phyloP scores from a whole-genome alignment of 2,888 invertebrate genomes.

The Geophilus truncorum region DNA sequence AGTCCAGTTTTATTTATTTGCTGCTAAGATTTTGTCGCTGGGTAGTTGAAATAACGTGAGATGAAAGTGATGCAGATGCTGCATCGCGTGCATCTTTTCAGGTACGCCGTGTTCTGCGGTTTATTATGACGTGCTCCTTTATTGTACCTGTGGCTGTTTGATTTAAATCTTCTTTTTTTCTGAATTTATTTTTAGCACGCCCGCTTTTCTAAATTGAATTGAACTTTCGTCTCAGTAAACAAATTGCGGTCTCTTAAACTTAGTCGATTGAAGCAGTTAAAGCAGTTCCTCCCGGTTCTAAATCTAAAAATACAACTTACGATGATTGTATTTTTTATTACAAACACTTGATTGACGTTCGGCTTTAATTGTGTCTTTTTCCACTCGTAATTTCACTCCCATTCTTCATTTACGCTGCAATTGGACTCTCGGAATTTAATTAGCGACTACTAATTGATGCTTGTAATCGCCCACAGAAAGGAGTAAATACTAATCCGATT shows the following conservation, averaged over 20 bases:
- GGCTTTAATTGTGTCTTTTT: not conserved
- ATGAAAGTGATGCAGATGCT: not conserved
- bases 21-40: not conserved
- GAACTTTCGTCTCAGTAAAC: not conserved
- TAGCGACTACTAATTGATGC: not conserved
- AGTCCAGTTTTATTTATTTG: not conserved
- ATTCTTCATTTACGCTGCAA: not conserved
- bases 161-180: not conserved
- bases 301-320: too few relatives aligned
- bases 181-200: not conserved
- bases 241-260: not conserved
- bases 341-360: not conserved
- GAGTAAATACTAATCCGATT: not conserved
- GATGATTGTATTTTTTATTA: too few relatives aligned
- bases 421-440: not conserved
- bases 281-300: too few relatives aligned
- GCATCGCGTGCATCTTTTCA: not conserved
- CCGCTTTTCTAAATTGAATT: not conserved
- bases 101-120: not conserved
- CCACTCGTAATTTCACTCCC: not conserved
- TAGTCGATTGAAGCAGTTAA: too few relatives aligned
- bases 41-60: not conserved
- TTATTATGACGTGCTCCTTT: not conserved
- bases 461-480: not conserved
- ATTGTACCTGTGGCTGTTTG: constrained; percentile 18